Evolutionary conservation across 1,140 invertebrate genomes (phyloP).

Genomic region (Battus philenor): DNA sequence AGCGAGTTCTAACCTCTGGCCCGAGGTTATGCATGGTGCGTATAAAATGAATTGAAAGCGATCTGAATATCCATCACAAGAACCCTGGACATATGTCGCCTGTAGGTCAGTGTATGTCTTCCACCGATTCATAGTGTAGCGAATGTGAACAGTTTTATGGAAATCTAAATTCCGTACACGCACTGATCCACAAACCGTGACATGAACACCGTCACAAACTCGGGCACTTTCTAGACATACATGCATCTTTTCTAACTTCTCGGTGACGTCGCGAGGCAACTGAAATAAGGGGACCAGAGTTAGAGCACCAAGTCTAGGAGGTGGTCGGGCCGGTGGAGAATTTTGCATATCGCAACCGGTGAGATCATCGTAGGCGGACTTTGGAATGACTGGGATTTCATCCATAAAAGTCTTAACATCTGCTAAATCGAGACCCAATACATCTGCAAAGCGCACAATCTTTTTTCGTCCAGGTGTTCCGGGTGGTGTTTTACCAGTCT

Average conservation of each 20-base stretch:
- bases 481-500: conserved; percentile 93
- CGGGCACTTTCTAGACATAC: conserved; percentile 91
- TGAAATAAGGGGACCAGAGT: conserved; percentile 85
- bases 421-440: conserved; percentile 93
- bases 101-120: conserved; percentile 87
- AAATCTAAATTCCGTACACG: conserved; percentile 94
- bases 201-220: conserved; percentile 81
- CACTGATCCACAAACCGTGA: conserved; percentile 90
- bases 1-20: conserved; percentile 87
- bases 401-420: conserved; percentile 93
- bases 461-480: conserved; percentile 93
- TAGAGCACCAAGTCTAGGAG: conserved; percentile 68
- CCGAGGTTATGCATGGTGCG: conserved; percentile 82
- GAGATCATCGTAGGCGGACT: conserved; percentile 88
- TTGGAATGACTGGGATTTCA: conserved; percentile 91
- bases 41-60: conserved; percentile 89
- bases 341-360: conserved; percentile 75
- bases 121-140: conserved; percentile 93
- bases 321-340: conserved; percentile 45
- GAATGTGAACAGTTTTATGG: conserved; percentile 91
- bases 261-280: conserved; percentile 84
- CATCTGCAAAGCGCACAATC: conserved; percentile 96
- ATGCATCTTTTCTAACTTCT: conserved; percentile 87
- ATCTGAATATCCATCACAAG: conserved; percentile 95
- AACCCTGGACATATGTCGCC: conserved; percentile 89